Conservation (phyloP, 2,888 invertebrate species). For the Drosophila peninsularis region DNA sequence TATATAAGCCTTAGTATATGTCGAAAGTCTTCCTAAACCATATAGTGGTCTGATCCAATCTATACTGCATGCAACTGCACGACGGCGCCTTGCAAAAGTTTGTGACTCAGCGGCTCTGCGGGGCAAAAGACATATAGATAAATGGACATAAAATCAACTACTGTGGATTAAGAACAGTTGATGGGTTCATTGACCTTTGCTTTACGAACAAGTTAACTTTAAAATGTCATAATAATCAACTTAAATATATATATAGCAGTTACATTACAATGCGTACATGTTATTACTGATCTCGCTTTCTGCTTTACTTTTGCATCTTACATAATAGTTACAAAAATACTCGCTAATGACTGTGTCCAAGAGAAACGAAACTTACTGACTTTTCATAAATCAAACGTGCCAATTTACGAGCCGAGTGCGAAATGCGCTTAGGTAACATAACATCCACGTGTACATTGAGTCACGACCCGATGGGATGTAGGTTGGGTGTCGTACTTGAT, state of each 20-base stretch:
- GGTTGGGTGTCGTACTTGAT: background rate
- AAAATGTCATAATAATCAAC: no score
- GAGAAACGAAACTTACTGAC: background rate
- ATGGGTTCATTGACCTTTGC: background rate
- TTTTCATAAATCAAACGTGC: constrained; percentile 31
- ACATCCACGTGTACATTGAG: background rate
- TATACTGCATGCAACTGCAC: background rate
- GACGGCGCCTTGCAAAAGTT: background rate
- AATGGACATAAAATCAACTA: background rate
- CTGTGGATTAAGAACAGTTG: background rate
- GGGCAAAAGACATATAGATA: background rate
- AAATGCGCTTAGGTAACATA: constrained; percentile 48
- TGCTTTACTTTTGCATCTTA: constrained; percentile 20
- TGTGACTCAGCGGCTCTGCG: background rate
- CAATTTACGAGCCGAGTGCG: constrained; percentile 41
- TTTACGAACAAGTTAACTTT: background rate
- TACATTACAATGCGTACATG: no score
- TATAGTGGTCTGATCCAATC: background rate
- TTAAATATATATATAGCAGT: background rate
- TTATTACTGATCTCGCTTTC: background rate
- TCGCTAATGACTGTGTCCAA: constrained; percentile 43
- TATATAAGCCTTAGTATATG: no score
- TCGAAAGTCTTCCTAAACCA: background rate
- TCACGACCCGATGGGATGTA: constrained; percentile 15
- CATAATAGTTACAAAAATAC: constrained; percentile 29